phyloP scores from a whole-genome alignment of 2,113 vertebrate species.

The Gambusia affinis region DNA sequence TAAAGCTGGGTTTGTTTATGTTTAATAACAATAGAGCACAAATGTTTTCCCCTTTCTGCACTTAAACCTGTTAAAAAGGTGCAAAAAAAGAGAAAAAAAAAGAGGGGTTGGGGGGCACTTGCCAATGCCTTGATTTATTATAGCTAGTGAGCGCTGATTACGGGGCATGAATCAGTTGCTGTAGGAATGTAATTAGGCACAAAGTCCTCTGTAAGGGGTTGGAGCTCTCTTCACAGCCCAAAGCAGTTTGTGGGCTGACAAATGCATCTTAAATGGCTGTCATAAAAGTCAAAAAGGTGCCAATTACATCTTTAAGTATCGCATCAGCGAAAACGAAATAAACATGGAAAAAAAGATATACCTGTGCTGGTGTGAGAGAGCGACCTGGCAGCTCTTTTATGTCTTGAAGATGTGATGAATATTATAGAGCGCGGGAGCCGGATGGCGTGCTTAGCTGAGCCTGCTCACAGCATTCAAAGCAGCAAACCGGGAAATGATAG shows the following conservation, averaged over 20 bases:
- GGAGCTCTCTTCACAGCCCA: constrained; percentile 69
- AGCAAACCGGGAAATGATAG: constrained; percentile 17
- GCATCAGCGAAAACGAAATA: constrained; percentile 75
- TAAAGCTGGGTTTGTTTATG: constrained; percentile 58
- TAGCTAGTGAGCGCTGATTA: constrained; percentile 77
- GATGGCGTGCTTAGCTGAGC: constrained; percentile 50
- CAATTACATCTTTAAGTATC: constrained; percentile 85
- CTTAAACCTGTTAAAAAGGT: constrained; percentile 70
- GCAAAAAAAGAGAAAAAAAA: constrained; percentile 54
- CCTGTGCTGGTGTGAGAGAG: constrained; percentile 37
- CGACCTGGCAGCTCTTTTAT: constrained; percentile 26
- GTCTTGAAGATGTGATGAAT: constrained; percentile 57
- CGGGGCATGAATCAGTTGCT: constrained; percentile 80
- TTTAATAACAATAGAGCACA: constrained; percentile 67
- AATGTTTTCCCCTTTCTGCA: constrained; percentile 68
- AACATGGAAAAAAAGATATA: constrained; percentile 56
- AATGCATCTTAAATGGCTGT: constrained; percentile 83
- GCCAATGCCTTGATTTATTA: constrained; percentile 82
- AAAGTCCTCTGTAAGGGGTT: constrained; percentile 67
- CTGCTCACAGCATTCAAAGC: constrained; percentile 21
- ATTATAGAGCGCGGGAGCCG: constrained; percentile 45
- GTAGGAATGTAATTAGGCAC: constrained; percentile 81
- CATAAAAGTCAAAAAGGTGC: constrained; percentile 88
- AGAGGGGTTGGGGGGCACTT: constrained; percentile 31
- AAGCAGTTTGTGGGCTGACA: constrained; percentile 82